These are phyloP conservation scores for Oryzias javanicus DNA, from an alignment of 2,113 vertebrate species.

Conservation along the genomic window DNA sequence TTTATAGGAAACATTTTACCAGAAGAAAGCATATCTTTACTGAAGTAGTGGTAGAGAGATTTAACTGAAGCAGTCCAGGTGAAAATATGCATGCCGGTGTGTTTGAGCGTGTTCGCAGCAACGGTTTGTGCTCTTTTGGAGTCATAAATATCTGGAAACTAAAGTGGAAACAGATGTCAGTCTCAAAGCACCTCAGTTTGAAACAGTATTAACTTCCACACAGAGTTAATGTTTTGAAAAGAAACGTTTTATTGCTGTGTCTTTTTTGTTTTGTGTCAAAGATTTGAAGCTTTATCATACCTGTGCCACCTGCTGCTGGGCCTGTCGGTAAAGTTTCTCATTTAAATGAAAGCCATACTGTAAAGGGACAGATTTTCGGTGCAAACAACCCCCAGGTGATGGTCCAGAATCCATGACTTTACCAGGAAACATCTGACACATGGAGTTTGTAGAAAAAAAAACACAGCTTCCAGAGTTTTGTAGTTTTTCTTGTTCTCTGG, in stretches of 20 bases:
- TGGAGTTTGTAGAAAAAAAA: constrained; percentile 28
- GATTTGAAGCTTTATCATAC: constrained; percentile 47
- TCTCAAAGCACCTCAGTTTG: constrained; percentile 23
- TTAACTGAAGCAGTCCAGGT: constrained; percentile 17
- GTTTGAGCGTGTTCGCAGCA: constrained; percentile 18
- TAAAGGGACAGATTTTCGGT: constrained; percentile 46
- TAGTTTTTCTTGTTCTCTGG: constrained; percentile 26
- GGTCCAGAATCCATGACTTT: constrained; percentile 37
- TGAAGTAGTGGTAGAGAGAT: constrained; percentile 28
- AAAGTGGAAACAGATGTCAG: constrained; percentile 19
- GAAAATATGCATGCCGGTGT: constrained; percentile 40
- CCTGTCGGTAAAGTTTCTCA: constrained; percentile 37
- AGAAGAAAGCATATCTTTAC: constrained; percentile 2
- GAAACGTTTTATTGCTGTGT: constrained; percentile 9
- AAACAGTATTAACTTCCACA: constrained; percentile 49
- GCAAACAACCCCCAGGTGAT: constrained; percentile 26
- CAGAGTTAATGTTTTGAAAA: constrained; percentile 13
- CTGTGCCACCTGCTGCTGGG: constrained; percentile 61
- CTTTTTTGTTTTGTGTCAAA: constrained; percentile 29
- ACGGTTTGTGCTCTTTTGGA: constrained; percentile 6
- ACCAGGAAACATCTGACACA: constrained; percentile 29
- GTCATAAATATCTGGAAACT: constrained; percentile 7
- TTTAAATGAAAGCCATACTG: constrained; percentile 70
- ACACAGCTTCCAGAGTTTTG: constrained; percentile 6
- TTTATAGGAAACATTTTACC: too few relatives aligned